A percentile compares a stretch with the other conserved stretches of the same genome.
phyloP scores from a whole-genome alignment of 2,113 vertebrate species.

The Peromyscus californicus region DNA sequence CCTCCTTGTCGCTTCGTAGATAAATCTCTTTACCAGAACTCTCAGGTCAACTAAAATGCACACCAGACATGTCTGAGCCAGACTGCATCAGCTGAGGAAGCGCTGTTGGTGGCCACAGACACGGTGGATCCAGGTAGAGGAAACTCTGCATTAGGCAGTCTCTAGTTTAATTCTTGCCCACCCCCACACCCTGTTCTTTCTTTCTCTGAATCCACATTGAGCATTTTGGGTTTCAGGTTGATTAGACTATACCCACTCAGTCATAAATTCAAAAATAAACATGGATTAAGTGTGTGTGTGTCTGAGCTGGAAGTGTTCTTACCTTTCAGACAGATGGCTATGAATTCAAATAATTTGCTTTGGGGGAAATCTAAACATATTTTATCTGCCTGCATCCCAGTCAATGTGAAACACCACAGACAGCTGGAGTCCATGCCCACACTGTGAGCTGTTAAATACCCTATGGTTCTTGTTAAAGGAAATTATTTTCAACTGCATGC shows the following conservation, averaged over 20 bases:
- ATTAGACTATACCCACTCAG: conserved; percentile 64
- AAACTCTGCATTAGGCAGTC: conserved; percentile 84
- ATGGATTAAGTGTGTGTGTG: conserved; percentile 69
- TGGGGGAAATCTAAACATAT: conserved; percentile 77
- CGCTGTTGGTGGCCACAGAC: conserved; percentile 89
- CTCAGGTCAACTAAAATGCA: conserved; percentile 83
- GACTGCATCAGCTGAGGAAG: conserved; percentile 73
- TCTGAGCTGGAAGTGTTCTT: conserved; percentile 78
- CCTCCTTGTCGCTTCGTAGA: conserved; percentile 83
- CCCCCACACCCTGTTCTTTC: not conserved
- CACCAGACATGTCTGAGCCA: conserved; percentile 80
- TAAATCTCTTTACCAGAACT: conserved; percentile 90
- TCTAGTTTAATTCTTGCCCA: conserved; percentile 60
- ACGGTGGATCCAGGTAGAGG: conserved; percentile 84
- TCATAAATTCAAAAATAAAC: conserved; percentile 83
- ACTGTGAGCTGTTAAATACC: conserved; percentile 75
- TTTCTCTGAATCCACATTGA: conserved; percentile 19
- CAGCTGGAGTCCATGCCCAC: conserved; percentile 55
- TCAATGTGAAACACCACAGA: conserved; percentile 1
- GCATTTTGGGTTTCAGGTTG: conserved; percentile 65
- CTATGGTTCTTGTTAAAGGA: conserved; percentile 68
- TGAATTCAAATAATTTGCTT: conserved; percentile 79
- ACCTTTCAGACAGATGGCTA: conserved; percentile 80
- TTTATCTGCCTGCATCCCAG: conserved; percentile 80
- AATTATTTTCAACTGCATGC: conserved; percentile 77